Base-by-base conservation (phyloP, 2,888 invertebrate genomes). In the Ophion obscuratus region DNA sequence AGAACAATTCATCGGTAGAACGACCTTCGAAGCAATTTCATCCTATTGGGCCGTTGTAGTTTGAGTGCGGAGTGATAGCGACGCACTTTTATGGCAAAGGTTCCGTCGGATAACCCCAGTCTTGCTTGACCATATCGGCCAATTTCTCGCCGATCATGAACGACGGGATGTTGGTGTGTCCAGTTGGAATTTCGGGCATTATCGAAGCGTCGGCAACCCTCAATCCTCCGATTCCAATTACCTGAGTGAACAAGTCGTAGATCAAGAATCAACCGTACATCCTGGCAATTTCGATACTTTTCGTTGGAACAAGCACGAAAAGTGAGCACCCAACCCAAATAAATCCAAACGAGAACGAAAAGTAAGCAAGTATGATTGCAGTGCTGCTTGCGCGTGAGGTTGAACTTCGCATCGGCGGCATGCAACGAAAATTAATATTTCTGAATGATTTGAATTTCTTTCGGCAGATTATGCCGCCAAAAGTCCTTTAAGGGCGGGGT, bases 131-230 rank as follows among this genome's bases (percentile, higher is more conserved):
- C 93, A 96, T 94, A 91, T 96, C 96, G 0, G 96, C 95, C 3
- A 95, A 96, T 90, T 96, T 96, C 93, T 97, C 97, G 0, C 95
- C 97, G 70, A 96, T 96, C 96, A 97, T 96, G 57, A 96, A 95
- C 0, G 95, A 95, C 9, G 96, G 96, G 3, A 96, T 96, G 88
- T 96, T 96, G 0, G 96, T 96, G 91, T 96, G 96, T 0, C 96
- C 96, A 0, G 95, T 95, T 71, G 95, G 94, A 6, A 96, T 95
- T 84, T 95, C 94, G 0, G 96, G 96, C 93, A 97, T 96, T 27
- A 97, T 95, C 87, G 96, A 96, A 64, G 96, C 95, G 91, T 97
- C 97, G 2, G 95, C 95, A 2, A 97, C 96, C 87, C 97, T 93
- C 44, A 97, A 92, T 71, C 95, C 95, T 53, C 94, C 93, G 9